Evolutionary conservation across 2,888 invertebrate species (phyloP), one percentile per base, ranked within the genome.

Genomic region (Hyposoter dolosus): DNA sequence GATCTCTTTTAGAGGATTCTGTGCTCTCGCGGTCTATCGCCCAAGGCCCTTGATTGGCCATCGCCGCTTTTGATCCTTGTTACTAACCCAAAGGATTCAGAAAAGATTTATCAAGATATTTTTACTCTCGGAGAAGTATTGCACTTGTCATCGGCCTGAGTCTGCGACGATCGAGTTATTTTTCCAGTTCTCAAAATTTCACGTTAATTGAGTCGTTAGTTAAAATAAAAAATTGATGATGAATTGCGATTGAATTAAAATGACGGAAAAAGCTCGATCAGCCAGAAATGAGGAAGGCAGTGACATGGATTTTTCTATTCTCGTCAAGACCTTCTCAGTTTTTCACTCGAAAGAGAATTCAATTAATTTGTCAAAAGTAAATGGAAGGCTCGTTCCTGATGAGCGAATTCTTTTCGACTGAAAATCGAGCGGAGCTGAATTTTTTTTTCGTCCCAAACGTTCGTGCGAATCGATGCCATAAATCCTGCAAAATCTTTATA

Each of bases 31-130:
- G 75, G 60, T 47, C 63, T 75, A 72, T 66, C 72, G 85, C 82
- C 83, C 78, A 53, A 74, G 81, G 85, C 85, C 85, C 63, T 60
- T 71, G 71, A 83, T 83, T 84, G 76, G 68, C 80, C 80, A 82
- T 82, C 32, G 69, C 79, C 63, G 82, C 45, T 23, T n/a, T n/a
- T 60, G 82, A 85, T 83, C 82, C 82, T 83, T 76, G 85, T 83
- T 85, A 83, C 82, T 45, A 60, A 60, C 80, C 47, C 82, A 66
- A 71, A 82, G 75, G 65, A 79, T 85, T 65, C 79, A 40, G 9
- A 0, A 15, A 83, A 40, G 71, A 85, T 85, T 83, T 85, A 85
- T 83, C 47, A 56, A 35, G 35, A 40, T 50, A 50, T 78, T 45
- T 17, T 10, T 35, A 50, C 23, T 9, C 15, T 32, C 45, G 12